Conservation (phyloP, 53 echinoderm and acorn worm genomes). For the Antedon mediterranea region DNA sequence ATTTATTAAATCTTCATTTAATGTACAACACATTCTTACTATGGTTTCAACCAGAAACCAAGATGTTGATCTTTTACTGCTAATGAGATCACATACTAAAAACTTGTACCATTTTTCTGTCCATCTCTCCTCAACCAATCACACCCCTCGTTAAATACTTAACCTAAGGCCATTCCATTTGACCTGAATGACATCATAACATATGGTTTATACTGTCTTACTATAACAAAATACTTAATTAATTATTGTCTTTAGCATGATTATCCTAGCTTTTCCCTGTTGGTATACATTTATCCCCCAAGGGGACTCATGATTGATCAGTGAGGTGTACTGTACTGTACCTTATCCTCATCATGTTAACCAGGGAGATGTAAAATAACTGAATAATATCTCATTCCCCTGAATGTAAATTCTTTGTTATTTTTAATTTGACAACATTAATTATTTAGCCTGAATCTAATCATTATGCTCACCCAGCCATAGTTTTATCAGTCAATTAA, state of each 20-base stretch:
- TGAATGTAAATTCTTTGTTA: not conserved
- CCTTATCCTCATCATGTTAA: not conserved
- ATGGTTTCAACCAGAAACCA: not conserved
- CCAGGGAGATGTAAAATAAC: not conserved
- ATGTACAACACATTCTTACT: not conserved
- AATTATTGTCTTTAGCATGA: not conserved
- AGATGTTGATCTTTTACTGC: not conserved
- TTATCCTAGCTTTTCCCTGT: not conserved
- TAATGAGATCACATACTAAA: not conserved
- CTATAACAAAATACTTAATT: not conserved
- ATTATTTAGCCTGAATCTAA: not conserved
- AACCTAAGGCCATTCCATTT: not conserved
- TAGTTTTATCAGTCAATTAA: not conserved
- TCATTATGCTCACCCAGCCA: not conserved
- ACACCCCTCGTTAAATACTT: not conserved
- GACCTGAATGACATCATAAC: not conserved
- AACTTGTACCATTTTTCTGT: not conserved
- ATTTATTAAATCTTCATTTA: too few relatives aligned
- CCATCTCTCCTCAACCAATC: not conserved
- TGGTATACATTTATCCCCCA: not conserved
- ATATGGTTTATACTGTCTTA: not conserved
- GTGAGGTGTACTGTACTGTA: not conserved
- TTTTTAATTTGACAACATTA: not conserved
- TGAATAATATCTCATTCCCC: too few relatives aligned
- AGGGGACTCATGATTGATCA: not conserved